Base-by-base conservation (phyloP, 2,888 invertebrate species). In the Phytoseiulus persimilis region DNA sequence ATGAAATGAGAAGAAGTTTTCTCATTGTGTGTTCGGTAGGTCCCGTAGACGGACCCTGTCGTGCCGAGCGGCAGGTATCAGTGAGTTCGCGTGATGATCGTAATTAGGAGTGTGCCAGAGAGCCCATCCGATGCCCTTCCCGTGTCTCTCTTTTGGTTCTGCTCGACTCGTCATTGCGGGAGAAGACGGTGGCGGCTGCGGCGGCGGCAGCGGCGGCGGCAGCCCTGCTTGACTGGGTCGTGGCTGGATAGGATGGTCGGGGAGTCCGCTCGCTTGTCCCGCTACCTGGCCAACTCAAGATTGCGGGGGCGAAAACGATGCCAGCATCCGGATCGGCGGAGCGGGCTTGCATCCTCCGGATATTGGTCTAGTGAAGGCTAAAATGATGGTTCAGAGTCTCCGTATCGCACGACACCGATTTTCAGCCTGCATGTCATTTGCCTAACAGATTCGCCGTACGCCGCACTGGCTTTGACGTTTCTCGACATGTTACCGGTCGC, bases 61-160 rank as follows among this genome's bases (percentile, higher is more conserved):
- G 65, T 11, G 65, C 65, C 9, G 65, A 65, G 28, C 65, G 18
- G 65, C 65, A 65, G 65, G 65, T 65, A 65, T 65, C 65, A 65
- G 65, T 65, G 65, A 65, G 65, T 65, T 65, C 65, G 65, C 65
- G 65, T 65, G 65, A 65, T 65, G 65, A 65, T 65, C 65, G 65
- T 65, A 65, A 65, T 65, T 65, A 65, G 65, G 65, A 65, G 65
- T 65, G 11, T 28, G 28, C 65, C 5, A 23, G 28, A 65, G 65
- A 65, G 65, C 65, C 65, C 18, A 65, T 65, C 65, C 65, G 65
- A 65, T 65, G 65, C 65, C 65, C 65, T 65, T 65, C 65, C 65
- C 65, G 65, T 18, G 65, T 65, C 65, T 65, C 65, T 65, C 65
- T 65, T 65, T 65, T 65, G 65, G 65, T 65, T 65, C 65, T 65